Evolutionary conservation across 2,888 invertebrate species (phyloP), one percentile per base, ranked within the genome.

Genomic region (Trissoscelio sp.): DNA sequence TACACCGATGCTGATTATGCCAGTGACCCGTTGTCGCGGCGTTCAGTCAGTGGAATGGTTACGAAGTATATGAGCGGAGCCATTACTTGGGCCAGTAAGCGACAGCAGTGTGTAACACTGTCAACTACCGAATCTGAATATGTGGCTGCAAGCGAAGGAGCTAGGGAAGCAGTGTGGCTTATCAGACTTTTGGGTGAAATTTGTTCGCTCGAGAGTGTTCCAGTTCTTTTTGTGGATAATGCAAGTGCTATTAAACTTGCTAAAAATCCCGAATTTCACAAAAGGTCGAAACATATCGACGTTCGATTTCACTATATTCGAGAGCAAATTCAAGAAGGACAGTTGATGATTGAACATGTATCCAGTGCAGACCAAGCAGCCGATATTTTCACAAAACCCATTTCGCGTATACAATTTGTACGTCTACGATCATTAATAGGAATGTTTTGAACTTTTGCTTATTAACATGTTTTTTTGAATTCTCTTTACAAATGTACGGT

Each of bases 31-130:
- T 44, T 24, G 16, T 80, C 82, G 1, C 34, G 78, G 24, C 66
- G 79, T n/a, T 83, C 67, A 3, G 78, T 64, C 4, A 83, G 83
- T 4, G 82, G 79, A 3, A 77, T 78, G 6, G 73, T 81, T 0
- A 75, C 72, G 24, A n/a, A 67, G 6, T 67, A 62, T 18, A 67
- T 75, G 46, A 64, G 78, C 5, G 53, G 53, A 53, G 53, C 31
- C 2, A 53, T 53, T 9, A 53, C 81, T 0, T 83, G 83, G 83
- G 46, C 58, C 0, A 78, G 78, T 12, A 77, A 79, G 12, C 22
- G 77, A 4, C 81, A 83, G 31, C 69, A 78, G 64, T 67, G 75
- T 53, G 64, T 78, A 7, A 37, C 51, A 3, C n/a, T 70, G 18
- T 51, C 64, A 7, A 78, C 70, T 0, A 70, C 78, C 5, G 70